A percentile compares a stretch with the other conserved stretches of the same genome.
phyloP scores from a whole-genome alignment of 1,140 invertebrate genomes.

The Halictus rubicundus region DNA sequence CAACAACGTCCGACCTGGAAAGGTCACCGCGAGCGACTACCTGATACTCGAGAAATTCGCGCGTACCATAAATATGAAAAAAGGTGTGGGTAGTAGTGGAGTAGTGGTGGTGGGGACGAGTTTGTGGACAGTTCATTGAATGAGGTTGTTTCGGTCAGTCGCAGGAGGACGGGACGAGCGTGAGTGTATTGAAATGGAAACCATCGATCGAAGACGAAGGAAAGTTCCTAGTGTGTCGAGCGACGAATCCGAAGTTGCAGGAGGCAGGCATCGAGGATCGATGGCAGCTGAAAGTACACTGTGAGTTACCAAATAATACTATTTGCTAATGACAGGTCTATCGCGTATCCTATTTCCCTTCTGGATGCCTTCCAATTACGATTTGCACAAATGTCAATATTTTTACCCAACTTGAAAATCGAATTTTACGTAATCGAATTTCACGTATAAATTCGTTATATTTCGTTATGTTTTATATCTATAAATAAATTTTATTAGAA shows the following conservation, averaged over 20 bases:
- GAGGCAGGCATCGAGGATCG: constrained; percentile 84
- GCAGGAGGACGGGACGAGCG: constrained; percentile 80
- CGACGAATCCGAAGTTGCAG: constrained; percentile 84
- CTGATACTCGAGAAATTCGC: too few species aligned
- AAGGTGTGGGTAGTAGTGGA: neutral
- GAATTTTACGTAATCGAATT: too few species aligned
- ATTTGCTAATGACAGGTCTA: too few species aligned
- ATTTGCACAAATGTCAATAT: too few species aligned
- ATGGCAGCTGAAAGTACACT: constrained; percentile 83
- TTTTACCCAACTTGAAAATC: too few species aligned
- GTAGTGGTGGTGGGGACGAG: neutral
- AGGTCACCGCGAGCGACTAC: too few species aligned
- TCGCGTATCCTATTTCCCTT: too few species aligned
- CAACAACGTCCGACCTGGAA: too few species aligned
- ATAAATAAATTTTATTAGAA: too few species aligned
- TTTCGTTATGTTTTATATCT: too few species aligned
- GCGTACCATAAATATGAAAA: neutral
- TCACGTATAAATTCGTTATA: too few species aligned
- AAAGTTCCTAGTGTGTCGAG: constrained; percentile 84
- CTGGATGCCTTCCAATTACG: too few species aligned
- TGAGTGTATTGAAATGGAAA: constrained; percentile 81
- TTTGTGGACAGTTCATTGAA: neutral
- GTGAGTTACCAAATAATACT: constrained; percentile 76
- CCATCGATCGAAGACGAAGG: constrained; percentile 82
- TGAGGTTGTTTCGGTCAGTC: constrained; percentile 53